phyloP scores from a whole-genome alignment of 2,797 vertebrate species.

The Amphiprion clarkii region DNA sequence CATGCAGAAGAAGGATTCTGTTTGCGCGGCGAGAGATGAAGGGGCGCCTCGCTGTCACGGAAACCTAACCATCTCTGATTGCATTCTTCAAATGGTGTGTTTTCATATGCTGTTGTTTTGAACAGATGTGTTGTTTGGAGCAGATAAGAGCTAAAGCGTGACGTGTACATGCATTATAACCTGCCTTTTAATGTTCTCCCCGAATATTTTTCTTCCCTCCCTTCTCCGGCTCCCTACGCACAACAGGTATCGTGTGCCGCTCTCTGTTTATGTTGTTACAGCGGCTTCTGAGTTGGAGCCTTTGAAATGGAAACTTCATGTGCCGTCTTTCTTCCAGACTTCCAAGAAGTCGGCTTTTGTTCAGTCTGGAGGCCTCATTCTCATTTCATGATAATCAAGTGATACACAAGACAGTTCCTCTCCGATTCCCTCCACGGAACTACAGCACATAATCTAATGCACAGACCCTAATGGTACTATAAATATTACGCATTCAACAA shows the following conservation, averaged over 20 bases:
- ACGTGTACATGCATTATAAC: conserved; percentile 71
- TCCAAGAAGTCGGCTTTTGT: conserved; percentile 66
- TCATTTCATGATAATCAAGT: conserved; percentile 78
- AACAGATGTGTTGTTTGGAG: conserved; percentile 82
- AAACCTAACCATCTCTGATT: conserved; percentile 86
- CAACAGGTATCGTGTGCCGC: conserved; percentile 57
- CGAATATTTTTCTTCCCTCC: conserved; percentile 25
- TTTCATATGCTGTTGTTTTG: conserved; percentile 80
- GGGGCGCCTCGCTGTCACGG: conserved; percentile 78
- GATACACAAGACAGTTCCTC: conserved; percentile 69
- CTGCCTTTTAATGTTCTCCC: conserved; percentile 67
- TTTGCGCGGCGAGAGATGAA: conserved; percentile 79
- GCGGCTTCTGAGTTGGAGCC: conserved; percentile 51
- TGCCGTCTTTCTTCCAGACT: conserved; percentile 50
- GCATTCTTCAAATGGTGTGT: conserved; percentile 78
- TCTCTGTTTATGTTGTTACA: conserved; percentile 55
- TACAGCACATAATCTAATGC: conserved; percentile 67
- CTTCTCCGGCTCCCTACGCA: conserved; percentile 35
- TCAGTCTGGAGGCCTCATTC: conserved; percentile 61
- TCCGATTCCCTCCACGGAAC: conserved; percentile 57
- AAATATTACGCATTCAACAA: conserved; percentile 73
- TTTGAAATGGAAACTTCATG: conserved; percentile 77
- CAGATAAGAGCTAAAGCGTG: conserved; percentile 79
- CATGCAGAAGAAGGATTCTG: conserved; percentile 80
- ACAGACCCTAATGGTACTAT: conserved; percentile 71